Evolutionary conservation across 2,888 invertebrate genomes (phyloP).

Genomic region (Rosalia funebris): DNA sequence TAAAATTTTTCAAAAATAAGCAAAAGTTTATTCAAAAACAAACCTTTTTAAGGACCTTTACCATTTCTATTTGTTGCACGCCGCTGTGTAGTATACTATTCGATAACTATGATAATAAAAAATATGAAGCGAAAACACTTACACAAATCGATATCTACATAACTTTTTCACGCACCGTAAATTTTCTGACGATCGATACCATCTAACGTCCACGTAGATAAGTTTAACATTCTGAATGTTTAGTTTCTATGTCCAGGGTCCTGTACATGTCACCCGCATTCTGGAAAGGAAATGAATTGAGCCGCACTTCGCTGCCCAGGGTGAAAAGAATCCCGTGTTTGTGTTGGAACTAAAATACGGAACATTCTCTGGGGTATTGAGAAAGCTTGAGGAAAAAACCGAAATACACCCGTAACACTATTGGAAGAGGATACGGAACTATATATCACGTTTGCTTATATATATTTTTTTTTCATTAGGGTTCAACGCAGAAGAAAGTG

Average conservation of each 20-base stretch:
- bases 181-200: too few species aligned
- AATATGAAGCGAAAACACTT: too few species aligned
- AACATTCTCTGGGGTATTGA: slow-evolving; percentile 15
- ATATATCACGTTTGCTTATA: slow-evolving; percentile 13
- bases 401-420: slow-evolving; percentile 18
- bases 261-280: slow-evolving; percentile 3
- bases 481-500: slow-evolving; percentile 4
- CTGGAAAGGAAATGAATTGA: slow-evolving; percentile 22
- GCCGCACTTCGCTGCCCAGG: slow-evolving; percentile 2
- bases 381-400: slow-evolving; percentile 16
- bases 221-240: too few species aligned
- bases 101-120: too few species aligned
- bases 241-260: slow-evolving; percentile 12
- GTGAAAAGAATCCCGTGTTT: slow-evolving; percentile 21
- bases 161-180: too few species aligned
- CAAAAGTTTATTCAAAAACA: too few species aligned
- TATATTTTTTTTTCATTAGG: slow-evolving; percentile 5
- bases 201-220: too few species aligned
- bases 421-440: slow-evolving; percentile 6
- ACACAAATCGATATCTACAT: too few species aligned
- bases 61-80: too few species aligned
- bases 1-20: too few species aligned
- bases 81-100: too few species aligned
- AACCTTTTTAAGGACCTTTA: too few species aligned
- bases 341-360: slow-evolving; percentile 17